Conservation (phyloP, 2,113 vertebrate species). For the Gadus macrocephalus region DNA sequence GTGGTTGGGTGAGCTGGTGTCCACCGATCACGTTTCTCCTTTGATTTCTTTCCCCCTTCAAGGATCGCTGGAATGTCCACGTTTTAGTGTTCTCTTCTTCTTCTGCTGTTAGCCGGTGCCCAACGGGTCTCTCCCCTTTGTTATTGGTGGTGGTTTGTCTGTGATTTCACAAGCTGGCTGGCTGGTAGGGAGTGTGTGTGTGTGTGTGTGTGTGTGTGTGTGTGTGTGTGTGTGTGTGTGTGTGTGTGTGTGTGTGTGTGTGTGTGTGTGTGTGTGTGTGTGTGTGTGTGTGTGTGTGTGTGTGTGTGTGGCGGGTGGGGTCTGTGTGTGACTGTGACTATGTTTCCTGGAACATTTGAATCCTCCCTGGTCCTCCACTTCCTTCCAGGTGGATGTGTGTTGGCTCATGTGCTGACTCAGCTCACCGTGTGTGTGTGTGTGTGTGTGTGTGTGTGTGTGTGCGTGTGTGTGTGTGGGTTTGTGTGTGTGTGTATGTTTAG, state of each 20-base stretch:
- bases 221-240: neutral
- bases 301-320: neutral
- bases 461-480: conserved; percentile 11
- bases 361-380: conserved; percentile 43
- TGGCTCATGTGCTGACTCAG: conserved; percentile 49
- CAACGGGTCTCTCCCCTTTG: neutral
- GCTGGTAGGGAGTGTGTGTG: neutral
- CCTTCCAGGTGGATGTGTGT: conserved; percentile 66
- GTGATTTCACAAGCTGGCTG: neutral
- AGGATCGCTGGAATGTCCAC: neutral
- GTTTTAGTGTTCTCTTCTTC: too few species aligned
- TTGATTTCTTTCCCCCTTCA: neutral
- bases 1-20: neutral
- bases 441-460: conserved; percentile 19
- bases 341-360: conserved; percentile 20
- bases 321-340: neutral
- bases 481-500: conserved; percentile 5
- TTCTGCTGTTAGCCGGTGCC: neutral
- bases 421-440: conserved; percentile 12
- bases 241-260: neutral
- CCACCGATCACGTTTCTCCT: conserved; percentile 18
- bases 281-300: neutral
- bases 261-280: neutral
- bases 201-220: neutral
- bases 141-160: neutral